Conservation (phyloP, 2,113 vertebrate genomes). For the Scytalopus superciliaris region DNA sequence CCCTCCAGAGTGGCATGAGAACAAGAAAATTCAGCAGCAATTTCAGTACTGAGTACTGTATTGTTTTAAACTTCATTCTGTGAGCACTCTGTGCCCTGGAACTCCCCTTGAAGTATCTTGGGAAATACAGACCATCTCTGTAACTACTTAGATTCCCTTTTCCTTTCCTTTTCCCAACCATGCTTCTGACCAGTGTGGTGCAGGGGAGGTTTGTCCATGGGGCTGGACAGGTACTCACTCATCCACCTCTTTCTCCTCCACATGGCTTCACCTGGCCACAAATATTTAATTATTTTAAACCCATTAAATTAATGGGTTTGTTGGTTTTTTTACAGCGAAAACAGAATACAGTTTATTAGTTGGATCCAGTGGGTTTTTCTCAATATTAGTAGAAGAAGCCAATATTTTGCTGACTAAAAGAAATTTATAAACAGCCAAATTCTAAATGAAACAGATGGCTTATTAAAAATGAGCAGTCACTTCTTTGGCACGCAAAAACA, state of each 20-base stretch:
- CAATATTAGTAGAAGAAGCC: background rate
- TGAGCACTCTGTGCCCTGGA: background rate
- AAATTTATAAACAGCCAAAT: constrained; percentile 57
- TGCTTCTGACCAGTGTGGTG: background rate
- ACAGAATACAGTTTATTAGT: constrained; percentile 19
- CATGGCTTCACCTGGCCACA: background rate
- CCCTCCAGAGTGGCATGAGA: background rate
- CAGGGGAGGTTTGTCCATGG: background rate
- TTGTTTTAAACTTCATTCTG: background rate
- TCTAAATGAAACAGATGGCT: constrained; percentile 62
- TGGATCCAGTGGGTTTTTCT: background rate
- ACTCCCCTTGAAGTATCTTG: background rate
- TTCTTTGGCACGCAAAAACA: constrained; percentile 15
- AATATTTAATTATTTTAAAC: too few species aligned
- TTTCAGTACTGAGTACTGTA: background rate
- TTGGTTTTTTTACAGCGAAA: background rate
- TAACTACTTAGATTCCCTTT: background rate
- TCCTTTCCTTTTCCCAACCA: background rate
- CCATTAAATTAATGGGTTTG: too few species aligned
- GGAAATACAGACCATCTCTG: background rate
- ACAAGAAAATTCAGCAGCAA: background rate
- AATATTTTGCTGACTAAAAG: constrained; percentile 29
- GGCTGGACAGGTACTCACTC: background rate
- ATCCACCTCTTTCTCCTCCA: background rate
- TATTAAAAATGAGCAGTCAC: constrained; percentile 63